Evolutionary conservation across 2,797 vertebrate species (phyloP).

Genomic region (Microcaecilia unicolor): DNA sequence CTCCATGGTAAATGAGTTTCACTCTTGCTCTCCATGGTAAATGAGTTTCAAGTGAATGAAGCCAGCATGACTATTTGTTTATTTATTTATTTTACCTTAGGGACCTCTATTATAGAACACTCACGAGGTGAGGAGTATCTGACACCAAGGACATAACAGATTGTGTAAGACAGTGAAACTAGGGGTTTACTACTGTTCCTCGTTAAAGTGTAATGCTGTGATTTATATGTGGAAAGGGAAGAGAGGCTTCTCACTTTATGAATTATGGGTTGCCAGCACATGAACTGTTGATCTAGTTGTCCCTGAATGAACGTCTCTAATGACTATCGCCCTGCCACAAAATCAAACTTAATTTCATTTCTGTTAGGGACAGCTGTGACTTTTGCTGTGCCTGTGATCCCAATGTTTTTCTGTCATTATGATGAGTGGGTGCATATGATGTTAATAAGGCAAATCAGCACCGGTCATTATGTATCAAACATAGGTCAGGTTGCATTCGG

Average conservation of each 20-base stretch:
- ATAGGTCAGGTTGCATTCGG: neutral
- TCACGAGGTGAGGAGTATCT: no score
- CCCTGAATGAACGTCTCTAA: conserved; percentile 30
- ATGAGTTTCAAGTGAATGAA: no score
- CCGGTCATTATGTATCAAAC: neutral
- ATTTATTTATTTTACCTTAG: no score
- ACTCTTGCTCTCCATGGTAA: no score
- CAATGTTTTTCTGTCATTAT: conserved; percentile 33
- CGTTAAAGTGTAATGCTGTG: neutral
- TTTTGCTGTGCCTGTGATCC: conserved; percentile 42
- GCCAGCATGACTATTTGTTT: no score
- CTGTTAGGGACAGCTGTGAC: conserved; percentile 42
- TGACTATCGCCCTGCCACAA: conserved; percentile 46
- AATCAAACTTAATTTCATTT: conserved; percentile 58
- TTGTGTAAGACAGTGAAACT: neutral
- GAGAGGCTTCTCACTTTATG: neutral
- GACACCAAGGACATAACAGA: neutral
- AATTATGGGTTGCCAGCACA: neutral
- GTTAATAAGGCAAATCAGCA: conserved; percentile 28
- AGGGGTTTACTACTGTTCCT: neutral
- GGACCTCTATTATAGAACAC: no score
- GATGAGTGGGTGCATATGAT: conserved; percentile 15
- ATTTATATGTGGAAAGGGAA: neutral
- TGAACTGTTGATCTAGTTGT: conserved; percentile 12
- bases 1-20: no score